Percentiles rank a stretch among this genome's conserved stretches.
These are phyloP conservation scores for Idaea dimidiata DNA, from an alignment of 2,888 invertebrate species.

Conservation along the genomic window DNA sequence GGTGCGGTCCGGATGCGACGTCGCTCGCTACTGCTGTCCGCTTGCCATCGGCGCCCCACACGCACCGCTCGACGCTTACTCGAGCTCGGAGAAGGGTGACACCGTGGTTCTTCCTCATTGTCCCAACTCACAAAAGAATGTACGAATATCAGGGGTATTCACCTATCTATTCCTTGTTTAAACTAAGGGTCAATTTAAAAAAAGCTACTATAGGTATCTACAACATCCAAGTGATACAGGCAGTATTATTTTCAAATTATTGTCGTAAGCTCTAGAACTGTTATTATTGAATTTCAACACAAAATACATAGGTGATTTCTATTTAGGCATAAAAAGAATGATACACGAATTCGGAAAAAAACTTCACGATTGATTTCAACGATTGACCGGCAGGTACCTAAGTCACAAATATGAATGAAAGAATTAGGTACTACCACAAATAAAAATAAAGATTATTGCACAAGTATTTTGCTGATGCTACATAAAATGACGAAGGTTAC, in stretches of 20 bases:
- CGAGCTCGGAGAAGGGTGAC: constrained; percentile 72
- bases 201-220: constrained; percentile 13
- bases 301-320: background rate
- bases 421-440: constrained; percentile 1
- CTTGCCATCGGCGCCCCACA: constrained; percentile 45
- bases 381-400: background rate
- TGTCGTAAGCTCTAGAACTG: no score
- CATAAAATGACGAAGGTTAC: constrained; percentile 21
- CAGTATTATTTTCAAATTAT: background rate
- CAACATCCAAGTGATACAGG: background rate
- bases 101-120: constrained; percentile 66
- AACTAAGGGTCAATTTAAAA: constrained; percentile 29
- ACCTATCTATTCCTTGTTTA: constrained; percentile 29
- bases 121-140: constrained; percentile 51
- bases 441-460: background rate
- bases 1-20: constrained; percentile 75
- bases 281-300: background rate
- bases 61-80: constrained; percentile 49
- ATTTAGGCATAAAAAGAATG: no score
- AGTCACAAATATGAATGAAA: constrained; percentile 2
- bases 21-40: constrained; percentile 66
- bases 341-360: no score
- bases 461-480: background rate
- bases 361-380: background rate
- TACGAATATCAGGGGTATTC: constrained; percentile 11